Conservation (phyloP, 2,888 invertebrate genomes). For the Sphaeridia pumilis region DNA sequence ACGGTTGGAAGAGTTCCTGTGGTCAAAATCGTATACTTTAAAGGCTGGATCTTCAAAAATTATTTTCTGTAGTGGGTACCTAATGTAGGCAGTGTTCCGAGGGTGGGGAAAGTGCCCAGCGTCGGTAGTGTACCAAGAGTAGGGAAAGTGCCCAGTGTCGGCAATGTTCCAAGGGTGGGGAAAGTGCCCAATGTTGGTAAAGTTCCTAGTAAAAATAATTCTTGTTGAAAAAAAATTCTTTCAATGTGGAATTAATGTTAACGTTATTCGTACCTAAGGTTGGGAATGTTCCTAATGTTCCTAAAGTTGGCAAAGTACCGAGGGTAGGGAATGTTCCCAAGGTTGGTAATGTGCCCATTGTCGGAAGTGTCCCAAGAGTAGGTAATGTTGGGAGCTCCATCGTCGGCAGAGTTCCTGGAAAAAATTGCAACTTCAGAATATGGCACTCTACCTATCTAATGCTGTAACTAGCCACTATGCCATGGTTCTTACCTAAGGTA, state of each 20-base stretch:
- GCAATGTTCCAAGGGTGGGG: background rate
- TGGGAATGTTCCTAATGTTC: constrained; percentile 2
- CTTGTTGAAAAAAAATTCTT: too few species aligned
- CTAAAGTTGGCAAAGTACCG: constrained; percentile 8
- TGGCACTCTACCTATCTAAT: too few species aligned
- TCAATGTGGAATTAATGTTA: too few species aligned
- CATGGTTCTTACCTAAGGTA: too few species aligned
- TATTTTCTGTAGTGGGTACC: background rate
- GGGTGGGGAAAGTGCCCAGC: background rate
- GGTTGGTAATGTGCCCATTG: constrained; percentile 12
- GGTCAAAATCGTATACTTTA: too few species aligned
- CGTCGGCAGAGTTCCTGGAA: constrained; percentile 9
- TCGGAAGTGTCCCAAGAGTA: too few species aligned
- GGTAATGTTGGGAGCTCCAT: too few species aligned
- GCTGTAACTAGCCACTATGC: too few species aligned
- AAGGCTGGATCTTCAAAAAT: too few species aligned
- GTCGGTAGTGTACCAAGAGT: background rate
- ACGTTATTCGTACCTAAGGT: background rate
- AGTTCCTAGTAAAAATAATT: too few species aligned
- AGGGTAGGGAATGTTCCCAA: constrained; percentile 2
- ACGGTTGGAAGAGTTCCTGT: constrained; percentile 5
- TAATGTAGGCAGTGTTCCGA: background rate
- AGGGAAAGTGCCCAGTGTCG: background rate
- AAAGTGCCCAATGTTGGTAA: background rate
- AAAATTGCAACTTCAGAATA: too few species aligned